Base-by-base conservation (phyloP, 2,113 vertebrate species). In the Sminthopsis crassicaudata region DNA sequence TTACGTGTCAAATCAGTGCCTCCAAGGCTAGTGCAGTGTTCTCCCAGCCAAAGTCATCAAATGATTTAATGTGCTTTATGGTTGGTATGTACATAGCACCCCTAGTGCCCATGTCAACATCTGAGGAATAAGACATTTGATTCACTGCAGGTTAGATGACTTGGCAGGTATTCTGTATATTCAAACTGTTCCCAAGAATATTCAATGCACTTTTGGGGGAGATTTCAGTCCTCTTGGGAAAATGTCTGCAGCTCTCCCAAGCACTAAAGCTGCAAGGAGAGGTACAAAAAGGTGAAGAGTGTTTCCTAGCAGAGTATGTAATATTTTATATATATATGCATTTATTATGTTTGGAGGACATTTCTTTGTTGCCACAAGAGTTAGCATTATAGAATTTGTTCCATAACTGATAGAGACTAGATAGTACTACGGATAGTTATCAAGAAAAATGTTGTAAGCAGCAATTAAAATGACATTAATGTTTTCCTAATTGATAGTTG, bases 371-470 rank as follows among this genome's bases (percentile, higher is more conserved):
- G 30, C 30, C 30, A 36, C 27, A 30, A 30, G 12, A 67, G 14
- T 67, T 36, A 30, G 30, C 60, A 67, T 67, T 30, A 16, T 67
- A 67, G 60, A 67, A 67, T 30, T 67, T 67, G 60, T 67, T 67
- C 12, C 30, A 12, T 67, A 67, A 42, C 67, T 84, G 67, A 84
- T 8, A 67, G 60, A 16, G 30, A 36, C 27, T 16, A 14, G 12
- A 42, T 22, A 23, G n/a, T 84, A 23, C 92, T 1, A 95, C 89
- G 57, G 76, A 60, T 23, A 51, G 91, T 91, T 46, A n/a, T 46
- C 50, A 92, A 93, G 92, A 46, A 95, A 96, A 94, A 92, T 12
- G n/a, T 36, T n/a, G 51, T 90, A 48, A 95, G 46, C 26, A 92
- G 7, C 52, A 93, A 14, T 22, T 84, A 84, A 42, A 84, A 84